Base-by-base conservation (phyloP, 2,113 vertebrate genomes). In the Porphyrio hochstetteri region DNA sequence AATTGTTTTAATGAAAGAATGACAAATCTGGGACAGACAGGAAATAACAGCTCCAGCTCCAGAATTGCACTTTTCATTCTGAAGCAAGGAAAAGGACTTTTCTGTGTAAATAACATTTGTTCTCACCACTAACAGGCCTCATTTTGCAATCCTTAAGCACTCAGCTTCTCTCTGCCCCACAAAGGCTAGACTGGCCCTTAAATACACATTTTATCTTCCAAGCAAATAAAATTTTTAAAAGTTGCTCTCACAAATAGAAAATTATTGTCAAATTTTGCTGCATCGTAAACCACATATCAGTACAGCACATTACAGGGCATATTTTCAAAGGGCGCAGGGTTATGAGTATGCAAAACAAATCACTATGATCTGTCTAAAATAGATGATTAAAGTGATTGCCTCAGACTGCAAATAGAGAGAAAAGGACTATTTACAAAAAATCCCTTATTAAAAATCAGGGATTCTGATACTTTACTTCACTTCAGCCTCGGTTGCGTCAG, bases 321-420 rank as follows among this genome's bases (percentile, higher is more conserved):
- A 53, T 77, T 91, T 93, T 87, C 44, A 79, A 87, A 95, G 63
- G 19, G 17, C 40, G 42, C 28, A 31, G 16, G 27, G 53, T 92
- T 86, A 71, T n/a, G 24, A 86, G 64, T 65, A 88, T 84, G 82
- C 67, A 95, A 97, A 96, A 83, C 71, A 97, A 96, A 96, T 93
- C 68, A 36, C 80, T 83, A 31, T 27, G 25, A 85, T 88, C 75
- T 78, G 63, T 67, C 67, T 94, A 38, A 96, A 91, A 89, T 16
- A 91, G 46, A 61, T 92, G 3, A 88, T 91, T 94, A 89, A 93
- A 89, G 42, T 82, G 74, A 90, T 90, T 87, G 65, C 27, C 16
- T 89, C 23, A 24, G 84, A 88, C 35, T 24, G 53, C 21, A 91
- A 82, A 90, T 33, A 88, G 88, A 65, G 38, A 92, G 57, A 69